phyloP scores from a whole-genome alignment of 2,888 invertebrate genomes.

The Thera obeliscata region DNA sequence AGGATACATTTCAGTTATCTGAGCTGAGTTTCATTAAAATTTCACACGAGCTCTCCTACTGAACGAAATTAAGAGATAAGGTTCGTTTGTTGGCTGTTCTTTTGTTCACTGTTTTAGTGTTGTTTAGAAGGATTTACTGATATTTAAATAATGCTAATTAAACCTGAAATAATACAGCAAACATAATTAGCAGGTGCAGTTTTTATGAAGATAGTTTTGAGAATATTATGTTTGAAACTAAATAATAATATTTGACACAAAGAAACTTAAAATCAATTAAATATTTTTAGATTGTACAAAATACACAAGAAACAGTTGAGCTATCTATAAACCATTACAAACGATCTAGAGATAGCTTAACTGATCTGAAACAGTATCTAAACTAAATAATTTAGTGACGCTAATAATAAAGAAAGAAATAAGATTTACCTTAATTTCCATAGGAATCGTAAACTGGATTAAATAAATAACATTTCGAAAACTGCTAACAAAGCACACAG shows the following conservation, averaged over 20 bases:
- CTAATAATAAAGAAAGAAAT: neutral
- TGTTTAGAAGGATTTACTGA: conserved; percentile 37
- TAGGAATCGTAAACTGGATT: neutral
- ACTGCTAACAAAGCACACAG: conserved; percentile 19
- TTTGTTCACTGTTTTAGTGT: conserved; percentile 46
- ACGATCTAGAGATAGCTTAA: no score
- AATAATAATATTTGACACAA: no score
- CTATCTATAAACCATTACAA: no score
- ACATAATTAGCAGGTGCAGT: no score
- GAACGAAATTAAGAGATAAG: conserved; percentile 48
- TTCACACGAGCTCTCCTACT: conserved; percentile 44
- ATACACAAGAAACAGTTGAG: no score
- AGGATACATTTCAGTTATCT: conserved; percentile 48
- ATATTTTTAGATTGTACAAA: no score
- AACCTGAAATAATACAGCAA: neutral
- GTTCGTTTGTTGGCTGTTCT: conserved; percentile 42
- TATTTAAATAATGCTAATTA: conserved; percentile 19
- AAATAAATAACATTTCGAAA: neutral
- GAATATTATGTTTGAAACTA: no score
- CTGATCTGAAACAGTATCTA: no score
- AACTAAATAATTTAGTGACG: no score
- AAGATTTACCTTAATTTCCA: neutral
- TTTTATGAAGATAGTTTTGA: no score
- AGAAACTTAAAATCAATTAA: no score
- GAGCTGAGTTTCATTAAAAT: conserved; percentile 44